These are phyloP conservation scores for Ips typographus DNA, from an alignment of 1,140 invertebrate genomes.

Conservation along the genomic window DNA sequence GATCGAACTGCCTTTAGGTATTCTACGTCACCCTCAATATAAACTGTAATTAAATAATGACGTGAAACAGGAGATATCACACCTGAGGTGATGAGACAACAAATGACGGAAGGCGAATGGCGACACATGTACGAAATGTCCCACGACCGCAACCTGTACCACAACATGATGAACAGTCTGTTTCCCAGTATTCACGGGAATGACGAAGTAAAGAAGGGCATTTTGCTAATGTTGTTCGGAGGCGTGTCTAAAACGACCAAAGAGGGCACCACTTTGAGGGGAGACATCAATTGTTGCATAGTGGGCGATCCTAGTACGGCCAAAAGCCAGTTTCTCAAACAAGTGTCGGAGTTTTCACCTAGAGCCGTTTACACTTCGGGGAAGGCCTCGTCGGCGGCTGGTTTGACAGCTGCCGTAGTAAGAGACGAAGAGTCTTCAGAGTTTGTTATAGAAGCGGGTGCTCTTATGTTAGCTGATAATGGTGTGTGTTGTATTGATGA, in stretches of 20 bases:
- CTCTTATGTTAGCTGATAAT: conserved; percentile 98
- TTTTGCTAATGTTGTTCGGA: conserved; percentile 96
- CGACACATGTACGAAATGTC: conserved; percentile 97
- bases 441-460: conserved; percentile 99
- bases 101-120: conserved; percentile 95
- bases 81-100: conserved; percentile 88
- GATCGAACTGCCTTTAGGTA: conserved; percentile 72
- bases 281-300: conserved; percentile 97
- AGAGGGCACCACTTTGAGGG: conserved; percentile 86
- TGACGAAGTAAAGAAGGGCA: conserved; percentile 92
- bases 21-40: background rate
- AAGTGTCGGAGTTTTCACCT: conserved; percentile 91
- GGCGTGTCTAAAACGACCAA: conserved; percentile 94
- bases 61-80: conserved; percentile 74
- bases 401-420: conserved; percentile 97
- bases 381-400: conserved; percentile 96
- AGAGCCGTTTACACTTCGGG: conserved; percentile 96
- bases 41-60: conserved; percentile 42
- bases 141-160: conserved; percentile 87
- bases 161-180: conserved; percentile 88
- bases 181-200: conserved; percentile 98
- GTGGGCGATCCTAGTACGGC: conserved; percentile 99
- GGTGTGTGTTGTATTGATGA: conserved; percentile 99
- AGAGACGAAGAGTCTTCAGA: conserved; percentile 96
- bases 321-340: conserved; percentile 96